Conservation (phyloP, 1,140 invertebrate genomes). For the Danaus melanippus region DNA sequence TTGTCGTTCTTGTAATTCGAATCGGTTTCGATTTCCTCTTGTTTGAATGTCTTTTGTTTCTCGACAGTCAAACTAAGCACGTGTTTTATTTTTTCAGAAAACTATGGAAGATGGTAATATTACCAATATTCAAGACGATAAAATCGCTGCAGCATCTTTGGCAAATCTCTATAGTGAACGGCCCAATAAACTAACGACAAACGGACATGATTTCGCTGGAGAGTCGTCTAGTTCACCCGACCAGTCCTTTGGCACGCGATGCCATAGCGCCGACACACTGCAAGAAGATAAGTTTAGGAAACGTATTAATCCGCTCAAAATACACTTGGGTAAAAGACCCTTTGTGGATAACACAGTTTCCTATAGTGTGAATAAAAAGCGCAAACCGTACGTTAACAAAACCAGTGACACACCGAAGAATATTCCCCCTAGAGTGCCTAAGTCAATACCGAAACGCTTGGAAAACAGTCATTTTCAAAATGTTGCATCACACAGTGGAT, state of each 20-base stretch:
- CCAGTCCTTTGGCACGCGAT: conserved; percentile 33
- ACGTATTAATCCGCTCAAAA: conserved; percentile 60
- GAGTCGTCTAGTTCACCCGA: conserved; percentile 43
- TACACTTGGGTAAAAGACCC: conserved; percentile 59
- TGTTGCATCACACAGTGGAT: conserved; percentile 35
- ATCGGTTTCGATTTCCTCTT: conserved; percentile 60
- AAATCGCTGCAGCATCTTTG: conserved; percentile 40
- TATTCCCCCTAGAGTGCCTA: conserved; percentile 44
- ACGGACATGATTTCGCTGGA: conserved; percentile 53
- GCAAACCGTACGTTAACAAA: conserved; percentile 42
- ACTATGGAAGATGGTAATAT: conserved; percentile 70
- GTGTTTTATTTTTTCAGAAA: conserved; percentile 64
- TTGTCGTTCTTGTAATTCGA: conserved; percentile 53
- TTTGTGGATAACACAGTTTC: conserved; percentile 55
- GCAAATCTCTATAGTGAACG: conserved; percentile 49
- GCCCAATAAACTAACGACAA: conserved; percentile 46
- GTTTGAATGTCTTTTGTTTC: conserved; percentile 68
- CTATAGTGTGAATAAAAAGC: conserved; percentile 47
- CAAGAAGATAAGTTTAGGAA: conserved; percentile 49
- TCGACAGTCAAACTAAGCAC: conserved; percentile 47
- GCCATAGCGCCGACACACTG: conserved; percentile 30
- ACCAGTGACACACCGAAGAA: conserved; percentile 43
- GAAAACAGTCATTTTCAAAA: conserved; percentile 51
- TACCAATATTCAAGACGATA: conserved; percentile 56
- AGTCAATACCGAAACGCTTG: conserved; percentile 51